Percentiles rank a stretch among this genome's conserved stretches.
Evolutionary conservation across 2,888 invertebrate genomes (phyloP).

Genomic region (Platycheirus rosarum): DNA sequence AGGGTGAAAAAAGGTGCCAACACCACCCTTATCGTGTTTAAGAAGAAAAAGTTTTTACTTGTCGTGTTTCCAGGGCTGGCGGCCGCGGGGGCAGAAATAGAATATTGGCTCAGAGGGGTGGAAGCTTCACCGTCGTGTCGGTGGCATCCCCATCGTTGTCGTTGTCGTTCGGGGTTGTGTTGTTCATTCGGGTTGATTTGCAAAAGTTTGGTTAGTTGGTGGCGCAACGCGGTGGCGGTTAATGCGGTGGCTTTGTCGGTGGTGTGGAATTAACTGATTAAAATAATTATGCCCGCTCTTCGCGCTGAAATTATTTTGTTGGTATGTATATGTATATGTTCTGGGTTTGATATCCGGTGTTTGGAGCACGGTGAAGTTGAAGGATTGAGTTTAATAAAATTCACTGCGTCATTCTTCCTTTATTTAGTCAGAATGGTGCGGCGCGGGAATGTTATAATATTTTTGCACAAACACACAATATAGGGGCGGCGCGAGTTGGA

Average conservation of each 20-base stretch:
- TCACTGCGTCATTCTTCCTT: constrained; percentile 34
- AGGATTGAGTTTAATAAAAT: constrained; percentile 51
- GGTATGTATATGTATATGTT: constrained; percentile 5
- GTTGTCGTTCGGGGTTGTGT: constrained; percentile 12
- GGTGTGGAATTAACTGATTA: constrained; percentile 74
- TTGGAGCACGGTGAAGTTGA: background rate
- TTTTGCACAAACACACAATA: constrained; percentile 33
- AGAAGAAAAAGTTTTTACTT: constrained; percentile 28
- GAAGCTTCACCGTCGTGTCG: background rate
- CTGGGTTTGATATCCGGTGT: constrained; percentile 54
- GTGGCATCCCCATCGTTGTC: background rate
- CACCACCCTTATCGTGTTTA: constrained; percentile 39
- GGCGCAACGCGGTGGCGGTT: constrained; percentile 53
- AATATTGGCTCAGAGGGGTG: constrained; percentile 7
- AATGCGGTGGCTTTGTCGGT: constrained; percentile 73
- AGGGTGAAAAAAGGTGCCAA: constrained; percentile 30
- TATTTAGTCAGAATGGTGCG: background rate
- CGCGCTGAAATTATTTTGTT: constrained; percentile 28
- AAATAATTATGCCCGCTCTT: constrained; percentile 71
- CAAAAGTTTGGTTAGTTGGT: constrained; percentile 72
- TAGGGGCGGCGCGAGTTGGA: background rate
- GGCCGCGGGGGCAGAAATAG: background rate
- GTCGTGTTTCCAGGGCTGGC: background rate
- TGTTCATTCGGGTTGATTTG: constrained; percentile 66
- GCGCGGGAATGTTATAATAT: constrained; percentile 48